Evolutionary conservation across 2,888 invertebrate genomes (phyloP).

Genomic region (Euplexia lucipara): DNA sequence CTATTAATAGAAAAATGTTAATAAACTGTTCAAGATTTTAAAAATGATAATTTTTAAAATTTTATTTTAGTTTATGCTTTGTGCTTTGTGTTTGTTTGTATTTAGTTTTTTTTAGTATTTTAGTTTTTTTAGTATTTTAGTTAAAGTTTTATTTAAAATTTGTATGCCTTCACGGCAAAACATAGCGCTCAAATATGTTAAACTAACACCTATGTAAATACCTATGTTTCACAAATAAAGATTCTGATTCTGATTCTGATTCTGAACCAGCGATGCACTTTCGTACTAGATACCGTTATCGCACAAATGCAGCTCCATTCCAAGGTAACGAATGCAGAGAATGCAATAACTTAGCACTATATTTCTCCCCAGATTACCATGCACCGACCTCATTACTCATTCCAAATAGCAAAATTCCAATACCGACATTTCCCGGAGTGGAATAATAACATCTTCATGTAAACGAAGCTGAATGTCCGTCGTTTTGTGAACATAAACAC

Average conservation of each 20-base stretch:
- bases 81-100: too few relatives aligned
- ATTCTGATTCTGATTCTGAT: too few relatives aligned
- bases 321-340: slow-evolving; percentile 13
- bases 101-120: too few relatives aligned
- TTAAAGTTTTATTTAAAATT: too few relatives aligned
- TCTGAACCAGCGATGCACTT: slow-evolving; percentile 24
- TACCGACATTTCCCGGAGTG: slow-evolving; percentile 41
- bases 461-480: slow-evolving; percentile 41
- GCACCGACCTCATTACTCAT: slow-evolving; percentile 26
- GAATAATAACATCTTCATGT: slow-evolving; percentile 60
- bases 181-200: too few relatives aligned
- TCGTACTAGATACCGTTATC: slow-evolving; percentile 34
- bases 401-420: slow-evolving; percentile 39
- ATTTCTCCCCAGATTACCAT: slow-evolving; percentile 46
- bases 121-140: too few relatives aligned
- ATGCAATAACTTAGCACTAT: slow-evolving; percentile 37
- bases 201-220: too few relatives aligned
- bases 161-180: too few relatives aligned
- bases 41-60: too few relatives aligned
- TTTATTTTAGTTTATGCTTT: too few relatives aligned
- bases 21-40: slow-evolving; percentile 8
- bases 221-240: too few relatives aligned
- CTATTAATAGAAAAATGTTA: too few relatives aligned
- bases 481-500: slow-evolving; percentile 48
- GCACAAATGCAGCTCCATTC: slow-evolving; percentile 15